A percentile compares a stretch with the other conserved stretches of the same genome.
Conservation (phyloP, 2,888 invertebrate genomes). For the Spilosoma lubricipeda region DNA sequence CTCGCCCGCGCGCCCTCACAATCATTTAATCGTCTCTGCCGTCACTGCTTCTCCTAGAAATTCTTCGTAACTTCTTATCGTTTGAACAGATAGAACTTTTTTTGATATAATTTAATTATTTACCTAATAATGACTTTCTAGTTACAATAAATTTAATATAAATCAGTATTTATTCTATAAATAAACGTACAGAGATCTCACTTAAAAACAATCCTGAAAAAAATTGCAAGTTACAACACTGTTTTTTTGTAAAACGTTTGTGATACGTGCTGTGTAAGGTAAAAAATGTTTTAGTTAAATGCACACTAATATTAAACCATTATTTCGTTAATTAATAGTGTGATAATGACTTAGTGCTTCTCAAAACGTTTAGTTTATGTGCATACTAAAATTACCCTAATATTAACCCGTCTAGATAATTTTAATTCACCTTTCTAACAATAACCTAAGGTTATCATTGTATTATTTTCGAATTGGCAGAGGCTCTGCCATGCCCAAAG, state of each 20-base stretch:
- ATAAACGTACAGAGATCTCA: not conserved
- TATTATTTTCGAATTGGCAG: too few relatives aligned
- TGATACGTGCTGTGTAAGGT: not conserved
- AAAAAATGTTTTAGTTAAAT: too few relatives aligned
- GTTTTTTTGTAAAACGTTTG: not conserved
- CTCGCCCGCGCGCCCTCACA: slow-evolving; percentile 70
- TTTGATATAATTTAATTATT: not conserved
- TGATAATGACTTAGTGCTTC: too few relatives aligned
- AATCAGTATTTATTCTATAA: not conserved
- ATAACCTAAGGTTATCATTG: too few relatives aligned
- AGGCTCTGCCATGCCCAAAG: too few relatives aligned
- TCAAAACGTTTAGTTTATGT: too few relatives aligned
- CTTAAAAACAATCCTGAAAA: too few relatives aligned
- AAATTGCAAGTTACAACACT: too few relatives aligned
- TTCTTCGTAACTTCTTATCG: slow-evolving; percentile 26
- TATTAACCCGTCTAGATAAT: too few relatives aligned
- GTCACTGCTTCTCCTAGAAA: slow-evolving; percentile 38
- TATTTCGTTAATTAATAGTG: not conserved
- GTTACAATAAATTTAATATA: not conserved
- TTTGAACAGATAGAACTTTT: not conserved
- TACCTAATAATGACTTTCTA: not conserved
- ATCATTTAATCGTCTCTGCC: slow-evolving; percentile 50
- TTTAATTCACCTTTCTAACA: too few relatives aligned
- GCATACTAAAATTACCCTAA: too few relatives aligned
- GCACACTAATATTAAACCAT: too few relatives aligned